Base-by-base conservation (phyloP, 2,113 vertebrate species). In the Eurystomus gularis region DNA sequence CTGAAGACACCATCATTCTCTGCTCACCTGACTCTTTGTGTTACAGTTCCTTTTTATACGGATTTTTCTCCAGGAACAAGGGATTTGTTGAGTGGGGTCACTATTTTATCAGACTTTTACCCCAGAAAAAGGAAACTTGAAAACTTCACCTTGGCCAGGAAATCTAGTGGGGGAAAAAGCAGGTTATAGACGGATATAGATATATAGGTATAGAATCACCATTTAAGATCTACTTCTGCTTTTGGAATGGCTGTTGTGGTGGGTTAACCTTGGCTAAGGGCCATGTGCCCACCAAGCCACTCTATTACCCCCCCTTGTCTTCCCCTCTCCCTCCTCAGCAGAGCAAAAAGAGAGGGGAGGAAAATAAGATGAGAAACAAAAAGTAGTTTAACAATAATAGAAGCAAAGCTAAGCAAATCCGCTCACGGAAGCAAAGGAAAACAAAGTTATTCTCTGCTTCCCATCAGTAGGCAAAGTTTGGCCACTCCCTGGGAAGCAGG, bases 141-240 rank as follows among this genome's bases (percentile, higher is more conserved):
- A 60, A 71, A 71, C 7, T 64, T 88, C 25, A 72, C 4, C 14
- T 75, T 70, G 8, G 44, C 35, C 13, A 39, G 48, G 35, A 80
- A 86, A 48, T 7, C 5, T 1, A 4, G 19, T 21, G 5, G 1
- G 3, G 3, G 4, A 5, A 5, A 24, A 73, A 82, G 11, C 54
- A 54, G 42, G 28, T 44, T 44, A 16, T 11, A 44, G 16, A 16
- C 16, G 42, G 42, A 16, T 44, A 62, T n/a, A n/a, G n/a, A n/a
- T n/a, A n/a, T n/a, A 12, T 12, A 6, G 13, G 19, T 33, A 4
- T 10, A 39, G 42, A 31, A 84, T 62, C 7, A 14, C 28, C 25
- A 29, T 35, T 58, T 55, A 33, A 78, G 25, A 51, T 66, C 7
- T 11, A 19, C 11, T 70, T 77, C 17, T 68, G 20, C 11, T 72